Base-by-base conservation (phyloP, 2,113 vertebrate species). In the Mobula birostris region DNA sequence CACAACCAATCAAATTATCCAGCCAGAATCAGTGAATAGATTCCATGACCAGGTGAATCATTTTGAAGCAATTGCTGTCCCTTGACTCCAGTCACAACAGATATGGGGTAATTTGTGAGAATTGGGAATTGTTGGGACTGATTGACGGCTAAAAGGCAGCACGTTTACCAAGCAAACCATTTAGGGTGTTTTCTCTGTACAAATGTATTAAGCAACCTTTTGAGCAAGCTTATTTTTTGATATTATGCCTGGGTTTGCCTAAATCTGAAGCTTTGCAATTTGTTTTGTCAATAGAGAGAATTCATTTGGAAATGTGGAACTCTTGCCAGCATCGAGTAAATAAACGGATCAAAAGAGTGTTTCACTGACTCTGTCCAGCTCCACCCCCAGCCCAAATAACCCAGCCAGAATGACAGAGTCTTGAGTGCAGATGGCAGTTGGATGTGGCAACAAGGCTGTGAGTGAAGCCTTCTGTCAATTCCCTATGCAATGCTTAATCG, bases 391-490 rank as follows among this genome's bases (percentile, higher is more conserved):
- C 58, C 61, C 15, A 17, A 90, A 66, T 66, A 32, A 14, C 29
- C 85, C 85, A 66, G 85, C 58, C 61, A 90, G 85, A 29, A 66
- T 8, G 15, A 56, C 85, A 90, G 7, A 32, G 61, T 66, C 48
- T 7, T 66, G 61, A 66, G 61, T 90, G 29, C n/a, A 32, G 61
- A 66, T 90, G 61, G 85, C 15, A 19, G 85, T 90, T 68, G 85
- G 61, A 66, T 66, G 63, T 2, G n/a, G 29, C 29, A n/a, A 90
- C 40, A 19, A 12, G 61, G 29, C 85, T 90, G 61, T 1, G 85
- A 68, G 17, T 58, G 5, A 12, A 87, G 58, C 85, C 85, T 90
- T 90, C 85, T 90, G 61, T 68, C 61, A 90, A 90, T 90, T 90
- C 85, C 61, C 85, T 17, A 7, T 32, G 85, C 85, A 66, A 32